Evolutionary conservation across 1,140 invertebrate genomes (phyloP), one percentile per base, ranked within the genome.

Genomic region (Arctopsyche grandis): DNA sequence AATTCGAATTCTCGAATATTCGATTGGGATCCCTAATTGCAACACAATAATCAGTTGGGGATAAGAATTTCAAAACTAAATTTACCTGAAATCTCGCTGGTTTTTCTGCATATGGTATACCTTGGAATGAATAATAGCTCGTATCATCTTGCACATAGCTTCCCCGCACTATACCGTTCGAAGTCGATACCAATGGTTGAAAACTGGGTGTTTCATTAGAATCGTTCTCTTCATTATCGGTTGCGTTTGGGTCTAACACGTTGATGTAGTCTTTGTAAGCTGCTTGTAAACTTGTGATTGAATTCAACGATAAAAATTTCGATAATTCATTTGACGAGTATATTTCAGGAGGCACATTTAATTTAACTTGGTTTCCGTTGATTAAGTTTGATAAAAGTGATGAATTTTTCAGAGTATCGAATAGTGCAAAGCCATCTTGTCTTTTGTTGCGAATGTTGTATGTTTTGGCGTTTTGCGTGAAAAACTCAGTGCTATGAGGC

Each of bases 71-170:
- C n/a, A n/a, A n/a, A n/a, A 21, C 21, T 66, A 66, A 66, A 69
- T 24, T 78, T 71, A 71, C 77, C 69, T 58, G 38, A 56, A 78
- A 78, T 43, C 77, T 78, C 24, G 46, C 26, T 5, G 77, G 63
- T 56, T 19, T 29, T 26, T 24, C 24, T 4, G 66, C 77, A 16
- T 71, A 78, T 29, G 77, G 77, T n/a, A 78, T 78, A 9, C 77
- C 77, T 22, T 29, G 19, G 46, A 78, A 78, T 22, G 63, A 56
- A 48, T 46, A 71, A 71, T 22, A 70, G 24, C 10, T 21, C 14
- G 44, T 4, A 43, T 43, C 77, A 0, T 21, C 21, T 16, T 52
- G 1, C 1, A 56, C 21, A 12, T 14, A 24, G 0, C 5, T 46
- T 24, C 77, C 77, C 29, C 46, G 70, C 10, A 78, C 29, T 19